Conservation (phyloP, 92 coral and sea anemone genomes). For the Isaurus tuberculatus region DNA sequence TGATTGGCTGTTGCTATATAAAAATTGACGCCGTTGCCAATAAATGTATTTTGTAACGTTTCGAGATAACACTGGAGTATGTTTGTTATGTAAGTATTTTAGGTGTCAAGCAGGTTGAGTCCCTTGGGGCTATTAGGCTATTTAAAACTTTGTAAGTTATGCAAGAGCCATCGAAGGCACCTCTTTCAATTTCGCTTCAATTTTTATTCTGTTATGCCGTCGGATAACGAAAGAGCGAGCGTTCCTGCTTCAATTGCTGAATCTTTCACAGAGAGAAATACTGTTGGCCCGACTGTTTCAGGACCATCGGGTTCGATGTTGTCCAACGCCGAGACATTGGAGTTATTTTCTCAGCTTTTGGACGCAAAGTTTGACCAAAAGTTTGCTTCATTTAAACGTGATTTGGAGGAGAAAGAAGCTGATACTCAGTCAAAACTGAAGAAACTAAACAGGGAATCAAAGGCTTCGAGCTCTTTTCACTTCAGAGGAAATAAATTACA, state of each 20-base stretch:
- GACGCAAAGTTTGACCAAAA: constrained; percentile 10
- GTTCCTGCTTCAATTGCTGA: background rate
- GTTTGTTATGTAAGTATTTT: too few relatives aligned
- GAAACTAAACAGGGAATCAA: constrained; percentile 27
- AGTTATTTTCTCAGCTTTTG: constrained; percentile 24
- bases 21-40: too few relatives aligned
- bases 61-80: too few relatives aligned
- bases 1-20: too few relatives aligned
- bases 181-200: constrained; percentile 8
- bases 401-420: constrained; percentile 39
- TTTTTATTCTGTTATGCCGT: background rate
- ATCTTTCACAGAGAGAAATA: background rate
- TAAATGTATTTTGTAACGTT: too few relatives aligned
- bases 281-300: constrained; percentile 4
- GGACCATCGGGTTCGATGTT: background rate
- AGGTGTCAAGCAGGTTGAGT: too few relatives aligned
- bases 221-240: constrained; percentile 2
- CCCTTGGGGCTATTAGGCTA: too few relatives aligned
- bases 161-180: background rate
- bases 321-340: constrained; percentile 24
- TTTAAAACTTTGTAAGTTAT: background rate
- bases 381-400: constrained; percentile 40
- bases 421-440: constrained; percentile 2
- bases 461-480: constrained; percentile 35
- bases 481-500: constrained; percentile 43